Evolutionary conservation across 2,797 vertebrate species (phyloP), one percentile per base, ranked within the genome.

Genomic region (Argya squamiceps): DNA sequence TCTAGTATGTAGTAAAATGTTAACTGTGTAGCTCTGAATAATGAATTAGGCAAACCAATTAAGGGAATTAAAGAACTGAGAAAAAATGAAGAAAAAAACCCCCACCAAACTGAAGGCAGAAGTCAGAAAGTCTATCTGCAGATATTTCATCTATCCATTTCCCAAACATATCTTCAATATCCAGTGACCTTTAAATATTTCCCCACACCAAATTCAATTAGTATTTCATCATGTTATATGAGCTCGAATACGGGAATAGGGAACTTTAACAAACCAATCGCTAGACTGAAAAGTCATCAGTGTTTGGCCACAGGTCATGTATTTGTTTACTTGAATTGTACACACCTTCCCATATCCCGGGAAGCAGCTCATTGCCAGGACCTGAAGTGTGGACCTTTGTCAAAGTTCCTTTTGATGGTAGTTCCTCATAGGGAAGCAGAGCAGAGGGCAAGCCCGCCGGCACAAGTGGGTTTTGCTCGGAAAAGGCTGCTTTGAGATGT

Each of bases 191-290:
- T 96, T 79, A 93, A 74, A 43, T 32, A 94, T 70, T 89, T 97
- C 83, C 80, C 59, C 63, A 69, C 81, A 68, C 22, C 68, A 76
- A 71, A 95, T 79, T 68, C 53, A 93, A 71, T 46, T 62, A 63
- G n/a, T 30, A 86, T 92, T 97, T 96, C 76, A 88, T 92, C 94
- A 93, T n/a, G 23, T 53, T 92, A 85, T 65, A 70, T 32, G 65
- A 94, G 36, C 70, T 79, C 32, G 36, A 95, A 36, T 92, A 76
- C 15, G 15, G 93, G 92, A 95, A 97, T 56, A 84, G 77, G 74
- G 80, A 93, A 76, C 80, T 76, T 88, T 18, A 73, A 55, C 34
- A 88, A 92, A 92, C 64, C 52, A 43, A 52, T 81, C 53, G 37
- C 34, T 44, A 37, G 44, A 63, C 23, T 34, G 74, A 88, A 81